A percentile compares a stretch with the other conserved stretches of the same genome.
phyloP scores from a whole-genome alignment of 2,888 invertebrate species.

The Cosmorhoe ocellata region DNA sequence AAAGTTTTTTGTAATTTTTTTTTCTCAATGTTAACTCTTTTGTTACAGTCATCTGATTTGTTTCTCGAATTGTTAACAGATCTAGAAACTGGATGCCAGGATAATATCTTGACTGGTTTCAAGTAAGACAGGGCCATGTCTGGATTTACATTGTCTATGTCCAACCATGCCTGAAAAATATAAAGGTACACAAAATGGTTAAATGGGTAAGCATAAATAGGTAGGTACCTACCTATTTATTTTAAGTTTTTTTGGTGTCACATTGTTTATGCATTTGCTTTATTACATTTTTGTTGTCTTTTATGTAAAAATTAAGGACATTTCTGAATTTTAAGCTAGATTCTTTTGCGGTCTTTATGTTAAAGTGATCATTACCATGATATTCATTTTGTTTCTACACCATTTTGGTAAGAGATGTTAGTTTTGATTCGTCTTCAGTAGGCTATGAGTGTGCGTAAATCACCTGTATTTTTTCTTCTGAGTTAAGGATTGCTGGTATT shows the following conservation, averaged over 20 bases:
- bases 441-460: too few species aligned
- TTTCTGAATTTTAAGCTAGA: too few species aligned
- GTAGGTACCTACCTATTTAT: neutral
- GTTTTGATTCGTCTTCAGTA: too few species aligned
- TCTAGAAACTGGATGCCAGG: slow-evolving; percentile 87
- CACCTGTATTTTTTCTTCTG: slow-evolving; percentile 85
- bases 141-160: slow-evolving; percentile 78
- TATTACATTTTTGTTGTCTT: neutral
- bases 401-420: too few species aligned
- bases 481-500: slow-evolving; percentile 90
- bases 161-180: slow-evolving; percentile 85
- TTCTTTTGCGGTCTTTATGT: too few species aligned
- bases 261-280: too few species aligned
- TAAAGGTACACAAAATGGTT: too few species aligned
- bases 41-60: slow-evolving; percentile 84
- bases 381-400: too few species aligned
- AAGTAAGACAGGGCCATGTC: slow-evolving; percentile 79
- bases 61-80: slow-evolving; percentile 88
- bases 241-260: too few species aligned
- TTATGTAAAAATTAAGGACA: too few species aligned
- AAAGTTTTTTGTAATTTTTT: slow-evolving; percentile 71
- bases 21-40: slow-evolving; percentile 57
- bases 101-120: slow-evolving; percentile 77
- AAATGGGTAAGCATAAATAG: neutral
- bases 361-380: too few species aligned